phyloP scores from a whole-genome alignment of 2,113 vertebrate species.

The Brachypteracias leptosomus region DNA sequence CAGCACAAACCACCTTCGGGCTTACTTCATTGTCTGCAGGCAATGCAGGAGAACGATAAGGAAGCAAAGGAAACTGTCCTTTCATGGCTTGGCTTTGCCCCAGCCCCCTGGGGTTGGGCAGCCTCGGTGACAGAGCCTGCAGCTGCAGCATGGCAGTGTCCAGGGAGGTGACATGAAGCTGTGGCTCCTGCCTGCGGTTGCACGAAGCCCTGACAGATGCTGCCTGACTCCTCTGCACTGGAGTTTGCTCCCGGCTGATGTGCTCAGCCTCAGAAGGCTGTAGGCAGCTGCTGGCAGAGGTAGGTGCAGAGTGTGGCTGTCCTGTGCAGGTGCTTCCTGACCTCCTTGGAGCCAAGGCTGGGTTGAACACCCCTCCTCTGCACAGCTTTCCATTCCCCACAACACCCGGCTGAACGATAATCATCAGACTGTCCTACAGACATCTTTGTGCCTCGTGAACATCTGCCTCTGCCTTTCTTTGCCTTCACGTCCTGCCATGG shows the following conservation, averaged over 20 bases:
- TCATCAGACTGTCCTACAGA: not conserved
- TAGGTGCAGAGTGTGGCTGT: not conserved
- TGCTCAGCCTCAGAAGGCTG: not conserved
- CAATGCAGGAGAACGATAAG: not conserved
- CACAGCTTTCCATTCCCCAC: not conserved
- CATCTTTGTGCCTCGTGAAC: accelerated
- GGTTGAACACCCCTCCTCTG: not conserved
- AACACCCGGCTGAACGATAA: not conserved
- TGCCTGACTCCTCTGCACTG: not conserved
- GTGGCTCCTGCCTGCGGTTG: not conserved
- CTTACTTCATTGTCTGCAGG: accelerated
- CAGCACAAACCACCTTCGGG: not conserved
- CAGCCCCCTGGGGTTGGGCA: not conserved
- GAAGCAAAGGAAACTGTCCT: not conserved
- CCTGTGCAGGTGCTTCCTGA: not conserved
- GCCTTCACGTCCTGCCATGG: not conserved
- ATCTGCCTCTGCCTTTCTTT: not conserved
- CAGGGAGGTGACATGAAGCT: not conserved
- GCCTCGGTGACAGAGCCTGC: not conserved
- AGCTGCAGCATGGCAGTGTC: not conserved
- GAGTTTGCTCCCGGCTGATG: not conserved
- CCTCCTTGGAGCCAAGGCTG: not conserved
- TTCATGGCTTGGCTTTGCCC: not conserved
- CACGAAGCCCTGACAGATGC: accelerated
- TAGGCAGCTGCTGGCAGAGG: not conserved